Conservation (phyloP, 2,888 invertebrate genomes). For the Pterostichus niger region DNA sequence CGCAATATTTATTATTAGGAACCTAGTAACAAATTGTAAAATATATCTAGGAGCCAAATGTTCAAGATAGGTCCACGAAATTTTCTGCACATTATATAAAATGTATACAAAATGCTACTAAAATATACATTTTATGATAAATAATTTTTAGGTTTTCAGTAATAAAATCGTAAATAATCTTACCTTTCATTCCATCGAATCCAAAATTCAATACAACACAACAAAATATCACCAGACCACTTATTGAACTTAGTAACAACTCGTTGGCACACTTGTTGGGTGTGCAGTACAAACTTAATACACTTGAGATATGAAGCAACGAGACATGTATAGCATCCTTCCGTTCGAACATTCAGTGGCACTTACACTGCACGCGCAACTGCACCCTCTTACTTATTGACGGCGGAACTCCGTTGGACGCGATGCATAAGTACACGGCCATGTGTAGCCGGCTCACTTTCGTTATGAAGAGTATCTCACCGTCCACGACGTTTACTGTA, state of each 20-base stretch:
- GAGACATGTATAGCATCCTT: background rate
- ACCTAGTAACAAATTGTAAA: too few relatives aligned
- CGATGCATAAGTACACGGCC: slow-evolving; percentile 96
- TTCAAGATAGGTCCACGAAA: too few relatives aligned
- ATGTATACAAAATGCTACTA: too few relatives aligned
- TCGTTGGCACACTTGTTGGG: background rate
- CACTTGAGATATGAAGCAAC: slow-evolving; percentile 16
- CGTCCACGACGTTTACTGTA: slow-evolving; percentile 92
- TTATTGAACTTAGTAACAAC: slow-evolving; percentile 11
- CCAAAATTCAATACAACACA: background rate
- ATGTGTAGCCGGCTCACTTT: slow-evolving; percentile 95
- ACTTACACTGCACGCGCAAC: slow-evolving; percentile 90
- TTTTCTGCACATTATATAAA: too few relatives aligned
- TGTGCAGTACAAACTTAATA: slow-evolving; percentile 12
- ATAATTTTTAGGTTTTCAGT: background rate
- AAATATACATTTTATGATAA: too few relatives aligned
- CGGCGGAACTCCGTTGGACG: slow-evolving; percentile 95
- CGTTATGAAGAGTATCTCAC: slow-evolving; percentile 90
- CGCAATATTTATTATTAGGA: too few relatives aligned
- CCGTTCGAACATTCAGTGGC: background rate
- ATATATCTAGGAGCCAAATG: too few relatives aligned
- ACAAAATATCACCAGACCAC: slow-evolving; percentile 7
- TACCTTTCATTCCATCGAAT: background rate
- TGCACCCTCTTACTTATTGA: slow-evolving; percentile 92
- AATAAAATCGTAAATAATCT: too few relatives aligned